These are phyloP conservation scores for Achroia grisella DNA, from an alignment of 1,140 invertebrate genomes.

Conservation along the genomic window DNA sequence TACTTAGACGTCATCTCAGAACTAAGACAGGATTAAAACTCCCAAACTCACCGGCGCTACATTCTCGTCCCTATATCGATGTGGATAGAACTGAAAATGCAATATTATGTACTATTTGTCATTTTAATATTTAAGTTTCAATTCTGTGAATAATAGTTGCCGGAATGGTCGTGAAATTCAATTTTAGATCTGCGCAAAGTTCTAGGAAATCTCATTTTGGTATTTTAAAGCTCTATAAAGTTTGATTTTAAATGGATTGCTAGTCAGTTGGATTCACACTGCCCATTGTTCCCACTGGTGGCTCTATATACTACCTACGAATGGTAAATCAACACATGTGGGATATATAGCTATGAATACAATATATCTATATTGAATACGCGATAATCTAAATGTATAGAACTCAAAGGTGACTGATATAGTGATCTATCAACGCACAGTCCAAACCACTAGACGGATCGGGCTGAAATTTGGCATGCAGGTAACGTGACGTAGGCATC, in stretches of 20 bases:
- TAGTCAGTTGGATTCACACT: too few relatives aligned
- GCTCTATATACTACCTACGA: too few relatives aligned
- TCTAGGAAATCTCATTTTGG: conserved; percentile 21
- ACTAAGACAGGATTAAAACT: conserved; percentile 3
- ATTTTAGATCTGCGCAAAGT: conserved; percentile 17
- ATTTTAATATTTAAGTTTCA: conserved; percentile 12
- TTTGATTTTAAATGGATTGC: conserved; percentile 9
- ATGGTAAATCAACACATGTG: too few relatives aligned
- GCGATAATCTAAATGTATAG: too few relatives aligned
- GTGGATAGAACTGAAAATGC: background rate
- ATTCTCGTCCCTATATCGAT: background rate
- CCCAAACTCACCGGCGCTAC: background rate
- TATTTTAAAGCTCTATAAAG: conserved; percentile 15
- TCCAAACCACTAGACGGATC: too few relatives aligned
- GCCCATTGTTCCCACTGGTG: too few relatives aligned
- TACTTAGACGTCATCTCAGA: background rate
- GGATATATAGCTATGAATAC: too few relatives aligned
- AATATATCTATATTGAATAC: too few relatives aligned
- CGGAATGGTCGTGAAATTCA: conserved; percentile 18
- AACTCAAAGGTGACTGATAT: too few relatives aligned
- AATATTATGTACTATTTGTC: background rate
- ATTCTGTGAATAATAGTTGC: conserved; percentile 15
- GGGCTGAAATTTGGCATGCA: too few relatives aligned
- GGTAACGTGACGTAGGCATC: too few relatives aligned
- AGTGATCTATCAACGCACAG: too few relatives aligned